A percentile compares a stretch with the other conserved stretches of the same genome.
These are phyloP conservation scores for Apodemus speciosus DNA, from an alignment of 2,113 vertebrate species.

Conservation along the genomic window DNA sequence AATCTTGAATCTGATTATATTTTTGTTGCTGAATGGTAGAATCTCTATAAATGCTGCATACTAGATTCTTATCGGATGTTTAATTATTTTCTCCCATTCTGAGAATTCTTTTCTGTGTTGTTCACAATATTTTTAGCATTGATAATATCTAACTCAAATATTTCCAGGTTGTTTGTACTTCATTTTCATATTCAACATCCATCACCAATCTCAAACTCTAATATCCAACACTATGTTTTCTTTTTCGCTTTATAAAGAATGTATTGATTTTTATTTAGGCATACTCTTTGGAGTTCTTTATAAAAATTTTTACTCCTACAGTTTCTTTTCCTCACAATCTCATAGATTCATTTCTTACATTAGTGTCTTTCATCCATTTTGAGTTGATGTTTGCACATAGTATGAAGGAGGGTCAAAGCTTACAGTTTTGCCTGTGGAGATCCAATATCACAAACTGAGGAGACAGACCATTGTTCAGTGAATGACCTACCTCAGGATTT, in stretches of 20 bases:
- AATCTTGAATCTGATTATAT: neutral
- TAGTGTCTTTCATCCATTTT: neutral
- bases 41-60: constrained; percentile 8
- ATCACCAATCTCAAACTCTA: neutral
- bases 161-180: neutral
- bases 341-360: neutral
- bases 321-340: constrained; percentile 24
- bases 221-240: neutral
- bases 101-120: neutral
- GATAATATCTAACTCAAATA: neutral
- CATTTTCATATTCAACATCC: neutral
- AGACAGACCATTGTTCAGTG: neutral
- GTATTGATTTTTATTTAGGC: neutral
- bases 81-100: neutral
- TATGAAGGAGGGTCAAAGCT: neutral
- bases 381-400: neutral
- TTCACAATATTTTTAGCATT: neutral
- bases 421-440: neutral
- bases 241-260: neutral
- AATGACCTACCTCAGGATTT: neutral
- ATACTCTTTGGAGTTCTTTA: neutral
- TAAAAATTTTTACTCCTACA: neutral
- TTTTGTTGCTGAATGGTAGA: neutral
- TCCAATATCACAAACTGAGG: neutral
- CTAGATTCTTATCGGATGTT: neutral